These are phyloP conservation scores for Strix aluco DNA, from an alignment of 2,113 vertebrate species.

Conservation along the genomic window DNA sequence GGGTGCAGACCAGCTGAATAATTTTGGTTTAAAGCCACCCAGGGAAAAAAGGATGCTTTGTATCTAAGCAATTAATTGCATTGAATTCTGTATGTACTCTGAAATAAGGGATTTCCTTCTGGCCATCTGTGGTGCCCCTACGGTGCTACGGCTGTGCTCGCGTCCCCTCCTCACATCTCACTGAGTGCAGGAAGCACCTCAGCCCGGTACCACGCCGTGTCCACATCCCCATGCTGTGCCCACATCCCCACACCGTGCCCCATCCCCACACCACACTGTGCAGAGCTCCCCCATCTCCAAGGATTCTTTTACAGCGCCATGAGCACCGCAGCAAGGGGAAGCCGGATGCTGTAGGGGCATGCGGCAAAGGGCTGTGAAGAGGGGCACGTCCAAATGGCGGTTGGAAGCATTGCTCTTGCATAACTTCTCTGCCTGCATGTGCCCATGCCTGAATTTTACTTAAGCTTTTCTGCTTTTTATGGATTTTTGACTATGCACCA, in stretches of 20 bases:
- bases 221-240: no score
- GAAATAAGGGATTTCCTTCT: neutral
- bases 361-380: no score
- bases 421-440: rapidly evolving
- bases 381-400: rapidly evolving
- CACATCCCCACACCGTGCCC: no score
- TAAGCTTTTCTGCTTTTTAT: rapidly evolving
- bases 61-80: neutral
- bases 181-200: rapidly evolving
- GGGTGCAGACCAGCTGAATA: neutral
- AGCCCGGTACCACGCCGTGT: neutral
- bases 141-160: neutral
- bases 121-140: no score
- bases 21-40: neutral
- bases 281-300: rapidly evolving
- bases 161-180: neutral
- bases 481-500: neutral
- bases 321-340: rapidly evolving
- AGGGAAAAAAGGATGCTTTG: neutral
- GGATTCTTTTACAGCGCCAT: rapidly evolving
- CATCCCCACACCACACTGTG: no score
- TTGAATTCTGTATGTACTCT: neutral
- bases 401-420: rapidly evolving
- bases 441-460: rapidly evolving
- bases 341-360: rapidly evolving